These are phyloP conservation scores for Ophiothrix spiculata DNA, from an alignment of 35 echinoderm and acorn worm genomes.

Conservation along the genomic window DNA sequence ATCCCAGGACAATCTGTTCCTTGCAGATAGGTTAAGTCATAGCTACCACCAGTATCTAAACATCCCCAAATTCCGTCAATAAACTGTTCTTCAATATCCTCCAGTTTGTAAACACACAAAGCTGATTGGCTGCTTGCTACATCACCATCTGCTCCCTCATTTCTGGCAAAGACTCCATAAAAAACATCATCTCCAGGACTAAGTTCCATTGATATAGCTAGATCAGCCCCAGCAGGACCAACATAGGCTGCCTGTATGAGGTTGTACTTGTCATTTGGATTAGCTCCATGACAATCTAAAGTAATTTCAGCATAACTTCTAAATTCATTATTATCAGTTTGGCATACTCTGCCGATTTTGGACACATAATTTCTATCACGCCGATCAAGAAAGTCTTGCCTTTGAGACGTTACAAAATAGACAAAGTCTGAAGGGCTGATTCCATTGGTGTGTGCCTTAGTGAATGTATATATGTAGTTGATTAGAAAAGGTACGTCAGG, in stretches of 20 bases:
- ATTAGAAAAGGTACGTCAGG: not conserved
- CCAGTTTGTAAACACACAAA: not conserved
- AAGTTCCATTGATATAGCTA: not conserved
- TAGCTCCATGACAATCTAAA: not conserved
- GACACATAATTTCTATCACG: not conserved
- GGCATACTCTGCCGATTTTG: slow-evolving; percentile 22
- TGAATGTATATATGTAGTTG: not conserved
- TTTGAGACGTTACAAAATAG: slow-evolving; percentile 9
- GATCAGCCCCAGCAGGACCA: slow-evolving; percentile 20
- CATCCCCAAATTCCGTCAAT: not conserved
- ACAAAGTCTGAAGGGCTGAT: not conserved
- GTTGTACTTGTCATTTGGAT: not conserved
- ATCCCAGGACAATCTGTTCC: not conserved
- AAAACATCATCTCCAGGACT: slow-evolving; percentile 14
- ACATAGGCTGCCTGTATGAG: slow-evolving; percentile 27
- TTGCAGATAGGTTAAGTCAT: not conserved
- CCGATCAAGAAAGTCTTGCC: not conserved
- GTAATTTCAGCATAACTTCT: not conserved
- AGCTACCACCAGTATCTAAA: not conserved
- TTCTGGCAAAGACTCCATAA: slow-evolving; percentile 24
- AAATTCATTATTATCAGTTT: not conserved
- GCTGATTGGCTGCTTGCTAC: not conserved
- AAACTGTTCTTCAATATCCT: slow-evolving; percentile 5
- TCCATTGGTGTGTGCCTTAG: not conserved
- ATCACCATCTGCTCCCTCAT: not conserved